phyloP scores from a whole-genome alignment of 2,888 invertebrate genomes.

The Tupiocoris notatus region DNA sequence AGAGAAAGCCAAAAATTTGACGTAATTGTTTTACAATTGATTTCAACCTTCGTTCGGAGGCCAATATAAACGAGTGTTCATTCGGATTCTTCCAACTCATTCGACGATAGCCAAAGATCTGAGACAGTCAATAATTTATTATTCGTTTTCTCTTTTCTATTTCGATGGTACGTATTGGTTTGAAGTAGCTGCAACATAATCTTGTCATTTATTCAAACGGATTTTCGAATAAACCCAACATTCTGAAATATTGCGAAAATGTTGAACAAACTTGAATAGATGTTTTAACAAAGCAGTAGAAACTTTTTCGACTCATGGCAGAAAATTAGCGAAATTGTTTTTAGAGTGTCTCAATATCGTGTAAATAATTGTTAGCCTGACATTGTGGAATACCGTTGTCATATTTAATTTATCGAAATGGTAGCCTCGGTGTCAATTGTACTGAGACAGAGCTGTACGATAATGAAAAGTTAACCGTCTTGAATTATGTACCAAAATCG shows the following conservation, averaged over 20 bases:
- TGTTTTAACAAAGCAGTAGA: no score
- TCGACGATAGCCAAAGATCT: slow-evolving; percentile 27
- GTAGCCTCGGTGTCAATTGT: not conserved
- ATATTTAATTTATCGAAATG: not conserved
- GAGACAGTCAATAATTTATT: slow-evolving; percentile 42
- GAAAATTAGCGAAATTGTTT: not conserved
- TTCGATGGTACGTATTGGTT: not conserved
- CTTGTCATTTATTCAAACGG: slow-evolving; percentile 8
- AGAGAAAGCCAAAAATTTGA: not conserved
- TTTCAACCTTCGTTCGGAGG: no score
- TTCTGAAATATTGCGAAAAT: not conserved
- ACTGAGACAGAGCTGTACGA: slow-evolving; percentile 31
- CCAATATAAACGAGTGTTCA: no score
- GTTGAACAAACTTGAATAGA: not conserved
- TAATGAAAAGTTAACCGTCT: not conserved
- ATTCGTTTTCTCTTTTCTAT: slow-evolving; percentile 9
- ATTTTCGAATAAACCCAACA: not conserved
- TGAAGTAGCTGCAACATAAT: slow-evolving; percentile 38
- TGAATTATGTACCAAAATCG: slow-evolving; percentile 4
- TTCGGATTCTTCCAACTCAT: not conserved
- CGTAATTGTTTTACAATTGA: not conserved
- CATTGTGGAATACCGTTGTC: not conserved
- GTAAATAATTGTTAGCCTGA: not conserved
- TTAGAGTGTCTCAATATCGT: not conserved
- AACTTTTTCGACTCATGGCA: not conserved